Base-by-base conservation (phyloP, 2,888 invertebrate genomes). In the Andrena bicolor region DNA sequence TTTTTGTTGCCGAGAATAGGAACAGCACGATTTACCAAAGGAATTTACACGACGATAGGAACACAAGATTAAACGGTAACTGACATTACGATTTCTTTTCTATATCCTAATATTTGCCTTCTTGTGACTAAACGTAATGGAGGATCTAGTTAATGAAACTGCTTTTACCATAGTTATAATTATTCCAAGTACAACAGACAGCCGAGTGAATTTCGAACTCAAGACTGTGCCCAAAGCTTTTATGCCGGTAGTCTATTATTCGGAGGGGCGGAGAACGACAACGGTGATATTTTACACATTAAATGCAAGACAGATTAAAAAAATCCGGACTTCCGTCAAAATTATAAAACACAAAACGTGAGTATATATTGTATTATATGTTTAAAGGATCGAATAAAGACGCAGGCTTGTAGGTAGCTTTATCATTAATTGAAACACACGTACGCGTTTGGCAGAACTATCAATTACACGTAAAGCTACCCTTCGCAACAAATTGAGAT, bases 391-490 rank as follows among this genome's bases (percentile, higher is more conserved):
- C 73, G 53, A 74, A 77, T 84, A 80, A 76, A 23, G 48, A 71
- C 60, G 65, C 72, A 81, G 68, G 72, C 51, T 69, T 60, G 66
- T 49, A 53, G 77, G 70, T 83, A 88, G 78, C 63, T 80, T 64
- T 84, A 78, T 69, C 73, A 72, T 63, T 82, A 75, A 86, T 81
- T 69, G 70, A 84, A 76, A 78, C 70, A 79, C 61, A 73, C 61
- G 82, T 63, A 60, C 41, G 77, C 75, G 75, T 81, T 80, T 82
- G 68, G 75, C 70, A 73, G 63, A 84, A 77, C 76, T 71, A 66
- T 83, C 76, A 77, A 86, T 83, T 86, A 85, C 65, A 82, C 58
- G 64, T 82, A 83, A 83, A 86, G 76, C 82, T 85, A 89, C 63
- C 68, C 41, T 72, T 78, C 64, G 49, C 65, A 84, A 89, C 80